A percentile compares a stretch with the other conserved stretches of the same genome.
These are phyloP conservation scores for Pegoplata infirma DNA, from an alignment of 2,888 invertebrate genomes.

Conservation along the genomic window DNA sequence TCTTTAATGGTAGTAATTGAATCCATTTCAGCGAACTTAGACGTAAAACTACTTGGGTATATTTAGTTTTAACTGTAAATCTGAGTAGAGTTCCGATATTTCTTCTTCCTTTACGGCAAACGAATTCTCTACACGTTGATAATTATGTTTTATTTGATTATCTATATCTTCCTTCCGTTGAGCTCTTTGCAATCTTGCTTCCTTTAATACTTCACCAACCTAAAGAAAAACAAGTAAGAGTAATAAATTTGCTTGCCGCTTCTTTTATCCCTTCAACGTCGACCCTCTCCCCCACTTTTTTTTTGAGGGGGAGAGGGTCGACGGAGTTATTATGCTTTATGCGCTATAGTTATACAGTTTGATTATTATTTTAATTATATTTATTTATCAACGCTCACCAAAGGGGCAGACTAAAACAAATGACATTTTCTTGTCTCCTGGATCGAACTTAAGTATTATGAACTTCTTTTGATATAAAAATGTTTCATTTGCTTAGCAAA, in stretches of 20 bases:
- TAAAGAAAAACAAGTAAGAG: constrained; percentile 51
- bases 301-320: no score
- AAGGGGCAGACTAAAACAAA: no score
- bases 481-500: no score
- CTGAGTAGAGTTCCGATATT: constrained; percentile 85
- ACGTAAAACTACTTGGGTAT: constrained; percentile 76
- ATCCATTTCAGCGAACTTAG: constrained; percentile 76
- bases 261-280: no score
- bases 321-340: no score
- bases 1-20: constrained; percentile 82
- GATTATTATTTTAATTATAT: no score
- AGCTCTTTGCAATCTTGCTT: constrained; percentile 79
- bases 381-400: not conserved
- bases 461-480: no score
- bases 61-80: constrained; percentile 86
- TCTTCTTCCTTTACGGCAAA: constrained; percentile 89
- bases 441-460: no score
- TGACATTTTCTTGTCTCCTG: no score
- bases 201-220: constrained; percentile 64
- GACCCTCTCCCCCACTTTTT: no score
- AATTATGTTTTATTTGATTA: constrained; percentile 87
- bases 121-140: constrained; percentile 86
- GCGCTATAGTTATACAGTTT: no score
- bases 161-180: constrained; percentile 86
- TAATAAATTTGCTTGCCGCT: no score